Evolutionary conservation across 2,888 invertebrate species (phyloP).

Genomic region (Cylindroiulus punctatus): DNA sequence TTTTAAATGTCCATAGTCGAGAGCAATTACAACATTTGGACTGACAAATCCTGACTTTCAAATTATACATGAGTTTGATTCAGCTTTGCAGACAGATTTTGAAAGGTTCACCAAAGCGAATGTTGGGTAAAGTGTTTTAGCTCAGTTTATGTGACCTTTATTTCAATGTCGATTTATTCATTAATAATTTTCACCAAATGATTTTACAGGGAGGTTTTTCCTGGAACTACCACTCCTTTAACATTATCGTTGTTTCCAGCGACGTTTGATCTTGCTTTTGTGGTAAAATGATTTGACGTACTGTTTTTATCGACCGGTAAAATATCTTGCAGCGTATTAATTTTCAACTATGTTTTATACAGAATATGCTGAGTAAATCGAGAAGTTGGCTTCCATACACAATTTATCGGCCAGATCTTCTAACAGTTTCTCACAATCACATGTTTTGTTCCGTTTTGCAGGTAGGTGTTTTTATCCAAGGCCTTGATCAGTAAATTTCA

Average conservation of each 20-base stretch:
- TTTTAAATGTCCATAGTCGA: slow-evolving; percentile 63
- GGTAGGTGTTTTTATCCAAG: not conserved
- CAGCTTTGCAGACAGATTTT: slow-evolving; percentile 73
- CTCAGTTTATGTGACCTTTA: too few species aligned
- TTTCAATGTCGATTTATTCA: not conserved
- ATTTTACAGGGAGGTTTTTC: slow-evolving; percentile 42
- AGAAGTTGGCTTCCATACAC: not conserved
- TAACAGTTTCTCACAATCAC: slow-evolving; percentile 3
- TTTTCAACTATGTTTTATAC: not conserved
- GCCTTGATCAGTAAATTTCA: too few species aligned
- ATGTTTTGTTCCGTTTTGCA: slow-evolving; percentile 2
- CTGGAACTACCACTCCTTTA: slow-evolving; percentile 39
- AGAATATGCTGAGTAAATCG: not conserved
- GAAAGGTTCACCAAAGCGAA: slow-evolving; percentile 78
- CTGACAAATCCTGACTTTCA: slow-evolving; percentile 79
- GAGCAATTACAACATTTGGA: slow-evolving; percentile 79
- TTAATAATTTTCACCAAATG: not conserved
- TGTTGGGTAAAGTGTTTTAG: slow-evolving; percentile 72
- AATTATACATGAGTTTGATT: slow-evolving; percentile 80
- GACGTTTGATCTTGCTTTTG: not conserved
- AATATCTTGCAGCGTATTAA: not conserved
- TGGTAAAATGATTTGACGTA: not conserved
- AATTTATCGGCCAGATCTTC: not conserved
- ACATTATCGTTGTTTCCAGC: not conserved
- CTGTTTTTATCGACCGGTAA: too few species aligned